Conservation (phyloP, 2,888 invertebrate genomes). For the Eupeodes luniger region DNA sequence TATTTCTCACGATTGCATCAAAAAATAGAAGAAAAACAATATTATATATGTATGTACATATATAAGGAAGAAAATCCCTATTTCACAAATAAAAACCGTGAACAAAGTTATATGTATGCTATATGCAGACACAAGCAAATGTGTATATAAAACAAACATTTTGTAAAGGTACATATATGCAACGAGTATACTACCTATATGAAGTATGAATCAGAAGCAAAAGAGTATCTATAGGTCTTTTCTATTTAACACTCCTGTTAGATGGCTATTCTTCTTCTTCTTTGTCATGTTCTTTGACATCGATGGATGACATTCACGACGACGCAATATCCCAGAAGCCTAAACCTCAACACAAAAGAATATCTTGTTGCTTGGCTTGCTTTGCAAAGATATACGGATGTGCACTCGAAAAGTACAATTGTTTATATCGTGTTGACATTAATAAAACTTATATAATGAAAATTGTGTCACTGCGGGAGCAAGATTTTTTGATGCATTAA, state of each 20-base stretch:
- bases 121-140: constrained; percentile 29
- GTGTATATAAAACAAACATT: constrained; percentile 19
- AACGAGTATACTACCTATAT: no score
- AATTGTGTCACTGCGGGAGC: constrained; percentile 73
- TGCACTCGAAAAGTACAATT: constrained; percentile 58
- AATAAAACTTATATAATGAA: constrained; percentile 59
- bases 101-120: constrained; percentile 36
- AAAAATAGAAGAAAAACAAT: constrained; percentile 23
- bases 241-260: constrained; percentile 52
- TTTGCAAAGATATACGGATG: constrained; percentile 35
- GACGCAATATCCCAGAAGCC: constrained; percentile 36
- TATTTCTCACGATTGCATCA: constrained; percentile 73
- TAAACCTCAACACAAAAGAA: constrained; percentile 39
- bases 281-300: constrained; percentile 38
- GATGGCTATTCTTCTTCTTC: constrained; percentile 54
- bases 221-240: constrained; percentile 31
- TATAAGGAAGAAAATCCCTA: constrained; percentile 21
- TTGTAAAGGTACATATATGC: background rate
- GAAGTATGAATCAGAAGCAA: background rate
- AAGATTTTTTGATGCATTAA: constrained; percentile 50
- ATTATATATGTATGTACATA: no score
- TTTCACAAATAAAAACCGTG: constrained; percentile 30
- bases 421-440: constrained; percentile 68
- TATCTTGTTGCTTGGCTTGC: constrained; percentile 1
- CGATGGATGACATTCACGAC: constrained; percentile 58